phyloP scores from a whole-genome alignment of 2,797 vertebrate genomes.

The Malacoctenus gilli region DNA sequence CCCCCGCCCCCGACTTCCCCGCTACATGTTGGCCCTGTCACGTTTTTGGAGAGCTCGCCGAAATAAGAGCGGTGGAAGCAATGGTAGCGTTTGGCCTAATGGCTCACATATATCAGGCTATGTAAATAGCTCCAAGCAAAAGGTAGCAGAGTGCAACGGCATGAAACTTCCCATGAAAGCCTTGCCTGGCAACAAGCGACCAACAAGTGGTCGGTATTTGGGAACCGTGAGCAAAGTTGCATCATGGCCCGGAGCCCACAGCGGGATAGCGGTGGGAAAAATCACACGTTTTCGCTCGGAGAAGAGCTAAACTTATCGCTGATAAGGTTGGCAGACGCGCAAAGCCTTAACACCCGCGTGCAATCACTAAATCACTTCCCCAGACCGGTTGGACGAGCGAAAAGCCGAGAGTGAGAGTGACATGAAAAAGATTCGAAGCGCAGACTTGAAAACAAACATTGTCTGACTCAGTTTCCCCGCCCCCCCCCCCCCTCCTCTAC shows the following conservation, averaged over 20 bases:
- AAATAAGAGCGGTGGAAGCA: conserved; percentile 9
- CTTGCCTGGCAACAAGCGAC: conserved; percentile 19
- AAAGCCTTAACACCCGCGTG: conserved; percentile 55
- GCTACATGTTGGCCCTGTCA: conserved; percentile 54
- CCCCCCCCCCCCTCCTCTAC: conserved; percentile 45
- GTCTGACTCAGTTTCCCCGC: conserved; percentile 63
- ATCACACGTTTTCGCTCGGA: conserved; percentile 26
- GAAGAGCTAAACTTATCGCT: conserved; percentile 34
- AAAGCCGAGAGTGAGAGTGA: conserved; percentile 32
- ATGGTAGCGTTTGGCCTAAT: conserved; percentile 15
- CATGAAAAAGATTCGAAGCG: conserved; percentile 45
- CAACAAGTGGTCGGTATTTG: conserved; percentile 18
- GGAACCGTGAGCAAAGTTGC: conserved; percentile 1
- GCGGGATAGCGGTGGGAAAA: conserved; percentile 36
- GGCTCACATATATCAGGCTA: conserved; percentile 10
- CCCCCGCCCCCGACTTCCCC: conserved; percentile 35
- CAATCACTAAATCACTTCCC: conserved; percentile 57
- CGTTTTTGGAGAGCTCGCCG: conserved; percentile 41
- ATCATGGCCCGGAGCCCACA: not conserved
- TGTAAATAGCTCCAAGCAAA: conserved; percentile 12
- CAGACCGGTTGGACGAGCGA: conserved; percentile 41
- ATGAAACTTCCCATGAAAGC: conserved; percentile 21
- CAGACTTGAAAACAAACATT: conserved; percentile 78
- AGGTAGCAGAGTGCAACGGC: conserved; percentile 1
- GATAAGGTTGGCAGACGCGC: conserved; percentile 42